Percentiles rank a stretch among this genome's conserved stretches.
Evolutionary conservation across 2,888 invertebrate species (phyloP).

Genomic region (Drosophila acutilabella): DNA sequence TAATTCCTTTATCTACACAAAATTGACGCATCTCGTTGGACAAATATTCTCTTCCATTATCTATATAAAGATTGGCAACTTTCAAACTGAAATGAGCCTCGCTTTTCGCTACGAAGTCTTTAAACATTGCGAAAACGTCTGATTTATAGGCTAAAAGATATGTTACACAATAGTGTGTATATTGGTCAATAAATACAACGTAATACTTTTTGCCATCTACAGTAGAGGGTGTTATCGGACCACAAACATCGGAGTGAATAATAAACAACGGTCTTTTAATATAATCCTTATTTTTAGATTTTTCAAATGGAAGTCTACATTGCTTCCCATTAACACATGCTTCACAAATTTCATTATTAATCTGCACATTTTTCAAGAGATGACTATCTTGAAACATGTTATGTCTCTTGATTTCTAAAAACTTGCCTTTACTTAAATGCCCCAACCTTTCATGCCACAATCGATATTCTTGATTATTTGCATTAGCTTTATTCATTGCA

Average conservation of each 20-base stretch:
- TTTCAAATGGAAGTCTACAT: background rate
- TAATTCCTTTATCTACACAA: constrained; percentile 1
- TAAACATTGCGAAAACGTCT: background rate
- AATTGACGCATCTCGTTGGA: background rate
- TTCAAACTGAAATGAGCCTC: background rate
- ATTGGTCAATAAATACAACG: no score
- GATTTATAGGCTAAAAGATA: no score
- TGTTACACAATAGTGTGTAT: no score
- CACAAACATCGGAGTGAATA: no score
- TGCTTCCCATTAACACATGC: background rate
- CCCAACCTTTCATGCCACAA: background rate
- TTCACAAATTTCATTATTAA: background rate
- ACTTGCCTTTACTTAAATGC: background rate
- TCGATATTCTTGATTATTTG: background rate
- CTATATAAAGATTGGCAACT: background rate
- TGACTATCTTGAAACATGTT: background rate
- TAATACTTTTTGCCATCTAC: no score
- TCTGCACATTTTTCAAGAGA: background rate
- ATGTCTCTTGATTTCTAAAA: background rate
- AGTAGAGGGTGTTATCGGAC: no score
- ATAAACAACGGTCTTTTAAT: no score
- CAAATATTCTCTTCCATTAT: background rate
- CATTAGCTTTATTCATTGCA: no score
- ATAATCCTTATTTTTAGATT: background rate
- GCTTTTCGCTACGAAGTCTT: constrained; percentile 7